phyloP scores from a whole-genome alignment of 2,797 vertebrate species.

The Acestrorhynchus altus region DNA sequence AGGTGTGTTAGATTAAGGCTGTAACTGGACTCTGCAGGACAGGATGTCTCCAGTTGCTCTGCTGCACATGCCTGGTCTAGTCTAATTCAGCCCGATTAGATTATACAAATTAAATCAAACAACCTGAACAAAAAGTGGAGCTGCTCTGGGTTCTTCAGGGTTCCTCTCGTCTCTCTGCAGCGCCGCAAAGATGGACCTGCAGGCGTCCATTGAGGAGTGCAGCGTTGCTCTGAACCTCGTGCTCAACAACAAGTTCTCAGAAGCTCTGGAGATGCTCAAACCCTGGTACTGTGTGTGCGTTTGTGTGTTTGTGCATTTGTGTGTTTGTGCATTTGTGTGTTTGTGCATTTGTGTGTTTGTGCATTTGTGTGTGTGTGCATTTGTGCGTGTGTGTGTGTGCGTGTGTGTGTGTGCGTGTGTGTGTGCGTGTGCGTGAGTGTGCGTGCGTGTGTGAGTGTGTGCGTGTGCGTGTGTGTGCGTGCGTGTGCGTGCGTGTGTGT shows the following conservation, averaged over 20 bases:
- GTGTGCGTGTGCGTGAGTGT: constrained; percentile 63
- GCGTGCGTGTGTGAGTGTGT: constrained; percentile 34
- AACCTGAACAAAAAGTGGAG: background rate
- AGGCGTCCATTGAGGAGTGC: constrained; percentile 88
- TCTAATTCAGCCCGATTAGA: background rate
- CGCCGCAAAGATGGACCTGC: constrained; percentile 87
- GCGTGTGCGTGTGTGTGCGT: background rate
- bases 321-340: background rate
- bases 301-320: background rate
- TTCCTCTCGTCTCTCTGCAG: constrained; percentile 67
- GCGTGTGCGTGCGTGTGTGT: too few species aligned
- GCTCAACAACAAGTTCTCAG: constrained; percentile 92
- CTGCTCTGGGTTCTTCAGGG: background rate
- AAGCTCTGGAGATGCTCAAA: constrained; percentile 90
- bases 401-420: constrained; percentile 37
- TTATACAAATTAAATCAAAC: background rate
- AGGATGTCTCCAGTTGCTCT: background rate
- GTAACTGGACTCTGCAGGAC: background rate
- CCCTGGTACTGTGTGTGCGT: constrained; percentile 81
- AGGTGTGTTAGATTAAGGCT: background rate
- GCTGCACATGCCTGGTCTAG: background rate
- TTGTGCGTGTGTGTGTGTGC: constrained; percentile 46
- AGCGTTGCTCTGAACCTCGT: constrained; percentile 89
- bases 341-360: background rate
- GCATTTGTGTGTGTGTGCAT: constrained; percentile 6